Percentiles rank a stretch among this genome's conserved stretches.
phyloP scores from a whole-genome alignment of 2,113 vertebrate genomes.

The Montifringilla adamsi region DNA sequence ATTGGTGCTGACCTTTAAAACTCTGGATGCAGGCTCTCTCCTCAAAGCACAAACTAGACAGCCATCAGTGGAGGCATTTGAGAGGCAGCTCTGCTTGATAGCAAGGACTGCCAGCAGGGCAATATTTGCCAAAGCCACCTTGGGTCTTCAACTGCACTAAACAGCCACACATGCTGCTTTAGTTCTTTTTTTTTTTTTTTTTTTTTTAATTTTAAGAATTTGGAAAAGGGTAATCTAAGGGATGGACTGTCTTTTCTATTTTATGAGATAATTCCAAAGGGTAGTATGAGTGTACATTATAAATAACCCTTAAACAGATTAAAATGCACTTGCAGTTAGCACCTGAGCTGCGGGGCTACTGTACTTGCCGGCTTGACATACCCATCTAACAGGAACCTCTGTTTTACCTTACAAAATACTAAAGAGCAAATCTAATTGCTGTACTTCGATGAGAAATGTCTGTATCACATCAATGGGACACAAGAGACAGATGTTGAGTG shows the following conservation, averaged over 20 bases:
- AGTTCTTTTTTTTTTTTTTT: fast-evolving
- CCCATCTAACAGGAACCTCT: background rate
- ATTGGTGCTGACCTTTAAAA: background rate
- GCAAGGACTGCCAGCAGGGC: background rate
- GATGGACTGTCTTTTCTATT: background rate
- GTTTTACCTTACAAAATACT: slow-evolving; percentile 40
- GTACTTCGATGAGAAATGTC: slow-evolving; percentile 20
- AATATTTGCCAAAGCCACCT: background rate
- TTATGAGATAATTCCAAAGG: background rate
- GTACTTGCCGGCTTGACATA: background rate
- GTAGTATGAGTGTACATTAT: background rate
- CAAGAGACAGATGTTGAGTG: background rate
- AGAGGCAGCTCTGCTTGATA: background rate
- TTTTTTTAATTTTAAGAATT: background rate
- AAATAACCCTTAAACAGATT: background rate
- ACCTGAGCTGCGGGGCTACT: background rate
- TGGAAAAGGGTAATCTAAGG: background rate
- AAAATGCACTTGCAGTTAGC: background rate
- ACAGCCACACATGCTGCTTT: background rate
- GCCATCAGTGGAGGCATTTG: background rate
- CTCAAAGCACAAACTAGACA: background rate
- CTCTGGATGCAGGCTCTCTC: background rate
- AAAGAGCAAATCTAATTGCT: slow-evolving; percentile 58
- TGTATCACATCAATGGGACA: background rate
- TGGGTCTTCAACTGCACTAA: background rate